Evolutionary conservation across 1,140 invertebrate genomes (phyloP), one percentile per base, ranked within the genome.

Genomic region (Aphelenchoides besseyi): DNA sequence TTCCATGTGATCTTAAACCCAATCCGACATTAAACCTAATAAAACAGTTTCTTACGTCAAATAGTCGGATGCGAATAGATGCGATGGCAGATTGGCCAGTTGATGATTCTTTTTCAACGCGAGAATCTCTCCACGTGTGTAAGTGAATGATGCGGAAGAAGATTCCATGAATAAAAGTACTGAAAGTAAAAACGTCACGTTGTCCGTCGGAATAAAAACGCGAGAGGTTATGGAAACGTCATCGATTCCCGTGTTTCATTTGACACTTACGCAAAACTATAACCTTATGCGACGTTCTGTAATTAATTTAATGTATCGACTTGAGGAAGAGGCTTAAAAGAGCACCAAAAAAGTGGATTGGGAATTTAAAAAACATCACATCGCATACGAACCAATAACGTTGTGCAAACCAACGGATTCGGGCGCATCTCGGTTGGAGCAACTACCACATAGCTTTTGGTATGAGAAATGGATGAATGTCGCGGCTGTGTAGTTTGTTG

Each of bases 1-100:
- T 74, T 1, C 76, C 76, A 61, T 78, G 76, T 1, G 78, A 72
- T n/a, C 76, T 78, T 53, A 66, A 79, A 75, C 12, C 23, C 72
- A 0, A 23, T 18, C 3, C 23, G 5, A 33, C 53, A 23, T 1
- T 55, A 1, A 32, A 12, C 3, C 30, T 37, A 23, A 74, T 3
- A 30, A 32, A 30, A 68, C 16, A 64, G 2, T 3, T 53, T 77
- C 48, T 78, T 67, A 73, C 71, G 53, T 28, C 55, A 75, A 32
- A 71, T 69, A 37, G 59, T 29, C 18, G 33, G 23, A 71, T 74
- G n/a, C 8, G 59, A 63, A 29, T n/a, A 32, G 29, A 36, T 63
- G 62, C 23, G 12, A 28, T 28, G 33, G 71, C 28, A 33, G n/a
- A 74, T 68, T 5, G 36, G 29, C 33, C 5, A 8, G 5, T 8